Percentiles rank a stretch among this genome's conserved stretches.
Evolutionary conservation across 2,888 invertebrate species (phyloP).

Genomic region (Athetis lepigone): DNA sequence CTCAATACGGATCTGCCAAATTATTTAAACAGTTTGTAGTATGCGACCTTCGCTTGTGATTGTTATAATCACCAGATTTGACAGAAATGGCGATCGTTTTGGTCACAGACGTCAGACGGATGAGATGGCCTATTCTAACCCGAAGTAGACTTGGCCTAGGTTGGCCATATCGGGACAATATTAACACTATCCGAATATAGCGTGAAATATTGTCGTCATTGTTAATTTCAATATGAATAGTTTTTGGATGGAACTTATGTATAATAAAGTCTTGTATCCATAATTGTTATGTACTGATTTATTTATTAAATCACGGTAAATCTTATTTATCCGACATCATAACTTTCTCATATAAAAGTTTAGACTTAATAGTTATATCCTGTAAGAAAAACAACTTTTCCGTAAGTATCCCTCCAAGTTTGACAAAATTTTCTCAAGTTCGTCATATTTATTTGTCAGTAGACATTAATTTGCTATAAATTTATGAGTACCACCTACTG

Average conservation of each 20-base stretch:
- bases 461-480: conserved; percentile 23
- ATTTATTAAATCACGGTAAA: conserved; percentile 19
- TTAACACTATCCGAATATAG: neutral
- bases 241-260: neutral
- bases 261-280: neutral
- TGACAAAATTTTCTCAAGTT: conserved; percentile 46
- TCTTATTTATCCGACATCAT: conserved; percentile 14
- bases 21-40: conserved; percentile 34
- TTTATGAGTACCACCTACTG: conserved; percentile 24
- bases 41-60: conserved; percentile 22
- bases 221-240: neutral
- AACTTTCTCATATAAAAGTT: conserved; percentile 48
- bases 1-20: conserved; percentile 25
- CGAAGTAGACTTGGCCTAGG: conserved; percentile 2
- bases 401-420: conserved; percentile 34
- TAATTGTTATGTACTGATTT: neutral
- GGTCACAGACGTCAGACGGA: conserved; percentile 19
- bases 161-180: conserved; percentile 10
- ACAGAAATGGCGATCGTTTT: conserved; percentile 13
- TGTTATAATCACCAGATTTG: conserved; percentile 35
- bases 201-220: neutral
- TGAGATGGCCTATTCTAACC: conserved; percentile 7
- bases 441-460: conserved; percentile 24
- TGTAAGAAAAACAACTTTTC: conserved; percentile 34
- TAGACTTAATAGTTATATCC: conserved; percentile 19